These are phyloP conservation scores for Variabilichromis moorii DNA, from an alignment of 2,113 vertebrate genomes.

Conservation along the genomic window DNA sequence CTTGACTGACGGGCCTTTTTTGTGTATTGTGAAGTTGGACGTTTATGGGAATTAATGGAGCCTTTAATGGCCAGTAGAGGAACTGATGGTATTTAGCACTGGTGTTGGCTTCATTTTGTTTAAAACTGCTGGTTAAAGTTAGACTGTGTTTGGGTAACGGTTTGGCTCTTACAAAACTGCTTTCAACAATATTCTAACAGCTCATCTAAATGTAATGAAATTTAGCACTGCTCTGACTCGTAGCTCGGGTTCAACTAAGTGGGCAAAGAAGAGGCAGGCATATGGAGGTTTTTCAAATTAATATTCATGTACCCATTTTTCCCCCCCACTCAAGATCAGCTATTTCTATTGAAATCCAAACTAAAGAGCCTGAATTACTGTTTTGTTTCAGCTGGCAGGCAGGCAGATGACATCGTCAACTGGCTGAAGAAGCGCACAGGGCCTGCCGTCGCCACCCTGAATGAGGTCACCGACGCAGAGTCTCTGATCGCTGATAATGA, in stretches of 20 bases:
- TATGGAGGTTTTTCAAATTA: not conserved
- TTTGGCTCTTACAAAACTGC: not conserved
- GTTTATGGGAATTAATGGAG: not conserved
- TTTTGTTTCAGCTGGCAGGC: conserved; percentile 80
- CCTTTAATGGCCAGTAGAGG: not conserved
- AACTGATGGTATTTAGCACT: not conserved
- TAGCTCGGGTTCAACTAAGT: accelerated
- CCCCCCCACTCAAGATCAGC: accelerated
- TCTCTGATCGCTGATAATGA: conserved; percentile 81
- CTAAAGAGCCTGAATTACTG: not conserved
- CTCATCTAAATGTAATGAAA: accelerated
- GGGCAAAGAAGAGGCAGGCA: not conserved
- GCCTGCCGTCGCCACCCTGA: conserved; percentile 76
- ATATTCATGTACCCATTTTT: accelerated
- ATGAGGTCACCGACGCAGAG: conserved; percentile 67
- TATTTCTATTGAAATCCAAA: not conserved
- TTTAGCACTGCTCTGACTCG: not conserved
- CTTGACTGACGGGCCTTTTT: not conserved
- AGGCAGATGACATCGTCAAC: conserved; percentile 87
- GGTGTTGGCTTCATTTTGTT: not conserved
- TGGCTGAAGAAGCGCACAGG: conserved; percentile 97
- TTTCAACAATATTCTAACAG: not conserved
- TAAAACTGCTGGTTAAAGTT: not conserved
- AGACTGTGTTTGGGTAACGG: not conserved
- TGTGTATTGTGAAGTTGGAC: not conserved